phyloP scores from a whole-genome alignment of 2,797 vertebrate genomes.

The Hyperoplus lanceolatus region DNA sequence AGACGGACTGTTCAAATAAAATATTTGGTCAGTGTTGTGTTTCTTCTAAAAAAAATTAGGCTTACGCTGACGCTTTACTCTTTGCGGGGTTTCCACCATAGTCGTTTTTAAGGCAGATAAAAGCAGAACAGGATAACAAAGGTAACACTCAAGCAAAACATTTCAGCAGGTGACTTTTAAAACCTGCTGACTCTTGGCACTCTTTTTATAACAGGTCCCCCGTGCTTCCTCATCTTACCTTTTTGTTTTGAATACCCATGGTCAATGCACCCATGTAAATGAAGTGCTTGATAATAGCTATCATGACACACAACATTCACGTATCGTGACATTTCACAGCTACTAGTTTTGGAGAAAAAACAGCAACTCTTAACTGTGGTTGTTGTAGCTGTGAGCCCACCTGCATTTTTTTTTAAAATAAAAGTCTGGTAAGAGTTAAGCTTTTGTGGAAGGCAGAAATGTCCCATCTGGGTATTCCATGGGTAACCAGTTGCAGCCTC shows the following conservation, averaged over 20 bases:
- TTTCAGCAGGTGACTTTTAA: slow-evolving; percentile 8
- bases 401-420: slow-evolving; percentile 7
- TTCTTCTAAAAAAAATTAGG: not conserved
- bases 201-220: not conserved
- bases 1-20: not conserved
- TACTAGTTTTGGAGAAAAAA: not conserved
- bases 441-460: slow-evolving; percentile 57
- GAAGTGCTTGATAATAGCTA: not conserved
- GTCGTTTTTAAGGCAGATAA: not conserved
- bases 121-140: not conserved
- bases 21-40: not conserved
- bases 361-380: not conserved
- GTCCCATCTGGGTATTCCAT: slow-evolving; percentile 58
- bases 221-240: not conserved
- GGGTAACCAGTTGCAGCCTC: slow-evolving; percentile 60
- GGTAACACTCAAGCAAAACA: not conserved
- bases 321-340: not conserved
- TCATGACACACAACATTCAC: not conserved
- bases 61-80: not conserved
- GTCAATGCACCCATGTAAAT: not conserved
- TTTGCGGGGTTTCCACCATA: not conserved
- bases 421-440: slow-evolving; percentile 57
- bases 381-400: not conserved
- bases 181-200: not conserved
- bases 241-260: slow-evolving; percentile 29